Evolutionary conservation across 2,797 vertebrate species (phyloP).

Genomic region (Acrossocheilus wenchowensis): DNA sequence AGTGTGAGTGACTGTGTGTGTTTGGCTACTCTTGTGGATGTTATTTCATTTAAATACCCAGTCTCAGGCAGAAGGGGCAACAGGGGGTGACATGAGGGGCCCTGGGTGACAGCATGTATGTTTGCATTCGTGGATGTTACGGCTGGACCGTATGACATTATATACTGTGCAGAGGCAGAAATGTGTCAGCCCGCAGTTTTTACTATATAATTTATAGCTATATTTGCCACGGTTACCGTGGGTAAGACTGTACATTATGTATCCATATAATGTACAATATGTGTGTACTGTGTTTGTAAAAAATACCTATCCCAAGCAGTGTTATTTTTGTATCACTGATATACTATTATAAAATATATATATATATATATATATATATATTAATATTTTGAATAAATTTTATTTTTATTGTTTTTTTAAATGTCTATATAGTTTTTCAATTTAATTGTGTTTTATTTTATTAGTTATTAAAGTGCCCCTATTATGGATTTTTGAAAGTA

Average conservation of each 20-base stretch:
- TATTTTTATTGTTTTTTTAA: too few species aligned
- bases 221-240: neutral
- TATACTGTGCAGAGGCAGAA: neutral
- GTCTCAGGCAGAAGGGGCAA: conserved; percentile 16
- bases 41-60: conserved; percentile 34
- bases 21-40: conserved; percentile 17
- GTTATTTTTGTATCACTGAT: neutral
- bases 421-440: too few species aligned
- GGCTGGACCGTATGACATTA: neutral
- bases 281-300: neutral
- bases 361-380: too few species aligned
- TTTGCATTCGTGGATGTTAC: conserved; percentile 8
- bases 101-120: conserved; percentile 9
- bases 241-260: neutral
- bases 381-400: too few species aligned
- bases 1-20: conserved; percentile 5
- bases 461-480: too few species aligned
- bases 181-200: neutral
- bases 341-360: neutral
- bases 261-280: neutral
- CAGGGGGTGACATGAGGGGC: conserved; percentile 1
- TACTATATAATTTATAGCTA: neutral
- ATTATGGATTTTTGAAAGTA: too few species aligned
- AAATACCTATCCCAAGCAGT: neutral
- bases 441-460: too few species aligned